Evolutionary conservation across 2,797 vertebrate genomes (phyloP).

Genomic region (Platalea minor): DNA sequence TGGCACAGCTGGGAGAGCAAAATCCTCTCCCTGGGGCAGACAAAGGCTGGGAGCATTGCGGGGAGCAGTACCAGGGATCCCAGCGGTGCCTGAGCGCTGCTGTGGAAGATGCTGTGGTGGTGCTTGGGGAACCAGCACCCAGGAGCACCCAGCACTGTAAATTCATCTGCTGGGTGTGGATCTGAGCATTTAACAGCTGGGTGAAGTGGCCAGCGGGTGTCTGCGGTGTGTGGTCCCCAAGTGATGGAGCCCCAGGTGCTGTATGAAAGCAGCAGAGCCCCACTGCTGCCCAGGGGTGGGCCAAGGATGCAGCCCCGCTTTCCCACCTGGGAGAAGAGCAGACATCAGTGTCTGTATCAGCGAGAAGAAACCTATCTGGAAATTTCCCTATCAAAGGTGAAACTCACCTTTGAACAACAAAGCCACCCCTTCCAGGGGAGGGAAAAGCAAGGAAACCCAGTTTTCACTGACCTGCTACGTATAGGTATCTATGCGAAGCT

Average conservation of each 20-base stretch:
- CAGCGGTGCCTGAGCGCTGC: rapidly evolving
- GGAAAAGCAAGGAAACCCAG: not conserved
- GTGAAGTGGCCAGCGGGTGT: not conserved
- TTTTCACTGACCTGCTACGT: not conserved
- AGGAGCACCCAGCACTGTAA: not conserved
- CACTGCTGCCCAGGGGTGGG: not conserved
- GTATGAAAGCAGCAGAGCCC: not conserved
- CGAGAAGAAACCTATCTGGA: not conserved
- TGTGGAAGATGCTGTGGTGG: not conserved
- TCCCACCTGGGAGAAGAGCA: not conserved
- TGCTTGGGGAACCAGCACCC: not conserved
- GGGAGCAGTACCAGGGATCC: not conserved
- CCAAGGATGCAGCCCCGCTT: rapidly evolving
- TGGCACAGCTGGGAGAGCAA: not conserved
- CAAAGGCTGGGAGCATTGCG: not conserved
- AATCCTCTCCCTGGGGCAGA: not conserved
- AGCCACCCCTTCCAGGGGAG: not conserved
- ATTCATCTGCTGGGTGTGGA: too few species aligned
- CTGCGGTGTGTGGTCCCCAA: not conserved
- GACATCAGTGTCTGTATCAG: not conserved
- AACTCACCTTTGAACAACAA: not conserved
- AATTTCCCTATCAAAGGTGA: not conserved
- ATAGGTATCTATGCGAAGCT: not conserved
- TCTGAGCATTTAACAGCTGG: not conserved
- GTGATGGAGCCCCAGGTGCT: not conserved